These are phyloP conservation scores for Trichacis sp. DNA, from an alignment of 2,888 invertebrate species.

Conservation along the genomic window DNA sequence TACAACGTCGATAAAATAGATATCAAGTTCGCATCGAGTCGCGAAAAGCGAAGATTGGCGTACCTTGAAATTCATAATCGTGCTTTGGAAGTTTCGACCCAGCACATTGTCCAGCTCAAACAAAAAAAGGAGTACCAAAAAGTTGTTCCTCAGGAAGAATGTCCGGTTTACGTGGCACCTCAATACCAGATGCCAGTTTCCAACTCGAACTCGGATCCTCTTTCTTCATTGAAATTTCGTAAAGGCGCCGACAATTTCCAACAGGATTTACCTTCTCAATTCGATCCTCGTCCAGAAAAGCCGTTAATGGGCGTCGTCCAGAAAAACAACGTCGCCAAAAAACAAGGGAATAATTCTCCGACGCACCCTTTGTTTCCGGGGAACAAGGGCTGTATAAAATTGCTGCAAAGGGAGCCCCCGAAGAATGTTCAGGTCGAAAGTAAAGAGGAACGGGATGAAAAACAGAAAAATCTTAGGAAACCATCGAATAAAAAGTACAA, in stretches of 20 bases:
- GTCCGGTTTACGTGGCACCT: slow-evolving; percentile 50
- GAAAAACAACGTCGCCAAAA: slow-evolving; percentile 50
- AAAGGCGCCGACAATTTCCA: too few relatives aligned
- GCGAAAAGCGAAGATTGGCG: too few relatives aligned
- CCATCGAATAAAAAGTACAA: slow-evolving; percentile 30
- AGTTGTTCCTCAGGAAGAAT: slow-evolving; percentile 49
- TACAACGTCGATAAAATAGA: too few relatives aligned
- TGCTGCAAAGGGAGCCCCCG: not conserved
- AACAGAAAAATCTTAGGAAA: slow-evolving; percentile 29
- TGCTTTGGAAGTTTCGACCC: too few relatives aligned
- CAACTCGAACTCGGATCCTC: too few relatives aligned
- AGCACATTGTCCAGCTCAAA: slow-evolving; percentile 43
- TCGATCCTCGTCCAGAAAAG: slow-evolving; percentile 14
- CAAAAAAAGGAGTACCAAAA: slow-evolving; percentile 38
- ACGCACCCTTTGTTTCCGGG: too few relatives aligned
- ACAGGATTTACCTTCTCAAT: slow-evolving; percentile 33
- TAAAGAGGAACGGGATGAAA: slow-evolving; percentile 49
- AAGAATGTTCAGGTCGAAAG: slow-evolving; percentile 48
- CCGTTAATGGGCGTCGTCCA: slow-evolving; percentile 51
- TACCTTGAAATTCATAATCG: too few relatives aligned
- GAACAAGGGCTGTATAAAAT: slow-evolving; percentile 56
- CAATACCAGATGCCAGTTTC: slow-evolving; percentile 50
- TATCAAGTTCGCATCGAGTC: too few relatives aligned
- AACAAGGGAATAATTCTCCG: slow-evolving; percentile 48
- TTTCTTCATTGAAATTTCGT: too few relatives aligned